Conservation (phyloP, 2,888 invertebrate genomes). For the Dichetophora obliterata region DNA sequence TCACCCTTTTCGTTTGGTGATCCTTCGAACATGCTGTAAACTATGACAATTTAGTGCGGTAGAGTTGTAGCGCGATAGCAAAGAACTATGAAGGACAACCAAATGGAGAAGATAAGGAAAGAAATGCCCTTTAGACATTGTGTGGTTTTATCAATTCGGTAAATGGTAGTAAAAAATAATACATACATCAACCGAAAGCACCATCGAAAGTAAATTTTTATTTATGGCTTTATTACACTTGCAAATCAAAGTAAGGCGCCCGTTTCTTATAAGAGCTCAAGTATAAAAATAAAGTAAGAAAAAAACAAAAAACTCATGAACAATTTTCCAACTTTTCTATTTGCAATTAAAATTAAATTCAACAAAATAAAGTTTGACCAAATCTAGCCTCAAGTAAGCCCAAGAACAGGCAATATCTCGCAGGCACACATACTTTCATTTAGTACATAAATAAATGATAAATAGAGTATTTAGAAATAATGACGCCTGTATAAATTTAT, state of each 20-base stretch:
- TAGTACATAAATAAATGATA: neutral
- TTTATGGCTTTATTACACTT: slow-evolving; percentile 8
- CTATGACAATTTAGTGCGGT: neutral
- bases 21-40: neutral
- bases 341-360: slow-evolving; percentile 19
- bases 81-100: neutral
- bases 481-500: no score
- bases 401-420: neutral
- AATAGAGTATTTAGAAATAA: neutral
- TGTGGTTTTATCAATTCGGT: neutral
- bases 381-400: neutral
- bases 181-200: no score
- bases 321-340: neutral
- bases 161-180: neutral
- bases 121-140: neutral
- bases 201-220: neutral
- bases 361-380: neutral
- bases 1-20: neutral
- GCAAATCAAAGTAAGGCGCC: neutral
- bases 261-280: neutral
- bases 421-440: neutral
- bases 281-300: no score
- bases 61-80: neutral
- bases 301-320: no score
- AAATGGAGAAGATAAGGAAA: neutral